Base-by-base conservation (phyloP, 2,113 vertebrate species). In the Anguilla japonica region DNA sequence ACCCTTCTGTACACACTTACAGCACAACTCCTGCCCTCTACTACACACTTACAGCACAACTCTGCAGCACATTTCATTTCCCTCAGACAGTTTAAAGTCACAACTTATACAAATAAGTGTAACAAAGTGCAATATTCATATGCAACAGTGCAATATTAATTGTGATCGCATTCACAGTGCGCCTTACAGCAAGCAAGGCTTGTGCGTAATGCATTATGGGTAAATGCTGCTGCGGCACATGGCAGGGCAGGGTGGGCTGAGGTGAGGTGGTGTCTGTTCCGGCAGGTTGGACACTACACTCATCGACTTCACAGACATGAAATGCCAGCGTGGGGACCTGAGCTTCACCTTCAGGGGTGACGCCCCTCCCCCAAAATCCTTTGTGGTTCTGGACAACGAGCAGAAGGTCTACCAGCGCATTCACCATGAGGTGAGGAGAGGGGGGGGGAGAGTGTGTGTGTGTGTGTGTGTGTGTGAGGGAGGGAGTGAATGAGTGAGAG, bases 251-350 rank as follows among this genome's bases (percentile, higher is more conserved):
- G 0, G 5, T 67, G 18, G 3, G 18, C 18, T 67, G 71, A 75
- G 3, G 26, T 67, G 71, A 75, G 3, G 26, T 43, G 40, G 15
- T 22, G 0, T 41, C 56, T 63, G 78, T 40, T 34, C 5, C 9
- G 5, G 0, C 79, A 99, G 98, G 96, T 95, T 99, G 94, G 98
- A 99, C 95, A 99, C 98, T 79, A 99, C 98, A 85, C 97, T 99
- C 89, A 99, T 99, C 90, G 98, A 99, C 94, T 99, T 99, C 94
- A 98, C 97, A 0, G 98, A 99, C 93, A 99, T 99, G 98, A 99
- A 99, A 96, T 99, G 98, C 94, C 98, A 99, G 95, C 97, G 98
- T 63, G 98, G 98, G 88, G 98, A 99, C 91, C 94, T 99, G 78
- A 99, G 98, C 93, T 99, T 99, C 96, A 99, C 99, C 94, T 99